Conservation (phyloP, 2,888 invertebrate species). For the Leucoptera coffeella region DNA sequence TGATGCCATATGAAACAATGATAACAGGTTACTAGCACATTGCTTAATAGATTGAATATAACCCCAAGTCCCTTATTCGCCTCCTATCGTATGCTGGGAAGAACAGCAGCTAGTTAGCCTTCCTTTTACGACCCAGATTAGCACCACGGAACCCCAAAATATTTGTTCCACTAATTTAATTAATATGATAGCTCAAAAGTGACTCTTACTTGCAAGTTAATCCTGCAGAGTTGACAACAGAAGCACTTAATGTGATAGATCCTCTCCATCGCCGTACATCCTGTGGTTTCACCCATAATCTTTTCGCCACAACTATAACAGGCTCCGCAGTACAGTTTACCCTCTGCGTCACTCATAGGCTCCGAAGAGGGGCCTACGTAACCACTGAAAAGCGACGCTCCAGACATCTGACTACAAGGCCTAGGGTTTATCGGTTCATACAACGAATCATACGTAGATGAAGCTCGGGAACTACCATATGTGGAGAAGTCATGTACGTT, state of each 20-base stretch:
- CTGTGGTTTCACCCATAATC: constrained; percentile 90
- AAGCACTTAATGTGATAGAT: constrained; percentile 95
- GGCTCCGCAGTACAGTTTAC: constrained; percentile 73
- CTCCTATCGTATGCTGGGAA: too few species aligned
- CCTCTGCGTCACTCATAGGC: constrained; percentile 68
- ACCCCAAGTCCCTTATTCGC: too few species aligned
- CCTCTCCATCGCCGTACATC: constrained; percentile 97
- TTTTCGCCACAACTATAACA: constrained; percentile 91
- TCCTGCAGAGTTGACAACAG: constrained; percentile 86
- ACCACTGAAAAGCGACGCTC: constrained; percentile 54
- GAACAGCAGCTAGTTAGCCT: too few species aligned
- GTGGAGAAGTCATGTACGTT: constrained; percentile 51
- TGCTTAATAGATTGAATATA: too few species aligned
- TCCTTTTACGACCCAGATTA: too few species aligned
- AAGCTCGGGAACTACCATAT: constrained; percentile 54
- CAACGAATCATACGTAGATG: constrained; percentile 59
- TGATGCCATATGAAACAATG: too few species aligned
- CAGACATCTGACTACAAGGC: constrained; percentile 55
- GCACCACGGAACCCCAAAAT: too few species aligned
- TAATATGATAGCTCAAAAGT: too few species aligned
- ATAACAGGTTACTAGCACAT: too few species aligned
- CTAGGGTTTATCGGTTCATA: constrained; percentile 60
- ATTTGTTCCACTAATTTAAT: too few species aligned
- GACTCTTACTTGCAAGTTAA: constrained; percentile 61
- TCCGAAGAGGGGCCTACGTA: constrained; percentile 70